Evolutionary conservation across 2,888 invertebrate genomes (phyloP).

Genomic region (Meandrusa payeni): DNA sequence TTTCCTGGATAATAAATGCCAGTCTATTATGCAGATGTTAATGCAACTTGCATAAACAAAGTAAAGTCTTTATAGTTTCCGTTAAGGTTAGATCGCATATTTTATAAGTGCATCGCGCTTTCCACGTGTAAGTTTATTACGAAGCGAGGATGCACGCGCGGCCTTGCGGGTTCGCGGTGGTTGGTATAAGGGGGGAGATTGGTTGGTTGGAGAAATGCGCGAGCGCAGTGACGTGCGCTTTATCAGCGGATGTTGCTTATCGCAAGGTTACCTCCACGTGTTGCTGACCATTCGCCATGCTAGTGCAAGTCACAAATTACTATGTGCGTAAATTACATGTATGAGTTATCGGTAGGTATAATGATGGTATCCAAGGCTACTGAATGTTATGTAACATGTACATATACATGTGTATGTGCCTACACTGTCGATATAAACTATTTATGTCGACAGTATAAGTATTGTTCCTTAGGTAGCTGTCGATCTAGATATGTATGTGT

Average conservation of each 20-base stretch:
- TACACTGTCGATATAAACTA: too few species aligned
- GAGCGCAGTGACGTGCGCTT: conserved; percentile 47
- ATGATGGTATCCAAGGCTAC: too few species aligned
- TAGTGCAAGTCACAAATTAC: neutral
- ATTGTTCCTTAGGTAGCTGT: too few species aligned
- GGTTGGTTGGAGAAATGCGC: conserved; percentile 53
- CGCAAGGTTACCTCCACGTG: conserved; percentile 67
- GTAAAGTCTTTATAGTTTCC: conserved; percentile 12
- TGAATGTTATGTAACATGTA: too few species aligned
- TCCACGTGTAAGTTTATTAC: conserved; percentile 60
- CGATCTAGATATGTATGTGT: too few species aligned
- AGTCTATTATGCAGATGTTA: conserved; percentile 14
- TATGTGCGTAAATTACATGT: neutral
- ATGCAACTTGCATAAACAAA: conserved; percentile 16
- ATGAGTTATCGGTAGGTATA: too few species aligned
- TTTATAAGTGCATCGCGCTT: conserved; percentile 21
- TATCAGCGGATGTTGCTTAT: conserved; percentile 69
- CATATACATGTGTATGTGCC: too few species aligned
- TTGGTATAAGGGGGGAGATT: conserved; percentile 24
- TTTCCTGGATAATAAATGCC: conserved; percentile 19
- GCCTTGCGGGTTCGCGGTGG: conserved; percentile 16
- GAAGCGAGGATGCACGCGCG: conserved; percentile 22
- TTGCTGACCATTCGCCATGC: conserved; percentile 37
- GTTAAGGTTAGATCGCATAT: conserved; percentile 18
- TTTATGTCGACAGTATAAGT: too few species aligned